These are phyloP conservation scores for Plotosus lineatus DNA, from an alignment of 2,113 vertebrate species.

Conservation along the genomic window DNA sequence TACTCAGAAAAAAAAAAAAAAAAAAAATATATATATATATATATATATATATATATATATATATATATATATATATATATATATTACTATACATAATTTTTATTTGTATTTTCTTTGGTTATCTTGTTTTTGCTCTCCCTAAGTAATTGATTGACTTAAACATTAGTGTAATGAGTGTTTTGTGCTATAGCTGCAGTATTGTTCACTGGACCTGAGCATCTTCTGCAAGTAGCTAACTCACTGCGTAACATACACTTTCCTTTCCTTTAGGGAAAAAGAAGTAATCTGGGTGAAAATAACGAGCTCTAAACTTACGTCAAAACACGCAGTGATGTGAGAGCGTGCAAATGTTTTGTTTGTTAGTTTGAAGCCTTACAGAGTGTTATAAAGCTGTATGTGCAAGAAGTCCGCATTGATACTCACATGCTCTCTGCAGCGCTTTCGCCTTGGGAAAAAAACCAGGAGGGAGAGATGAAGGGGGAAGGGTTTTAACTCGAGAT, in stretches of 20 bases:
- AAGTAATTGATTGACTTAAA: neutral
- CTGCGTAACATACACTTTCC: neutral
- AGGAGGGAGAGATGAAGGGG: constrained; percentile 45
- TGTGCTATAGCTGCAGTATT: neutral
- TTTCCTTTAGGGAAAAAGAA: neutral
- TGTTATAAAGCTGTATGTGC: too few species aligned
- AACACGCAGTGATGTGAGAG: neutral
- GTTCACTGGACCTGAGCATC: neutral
- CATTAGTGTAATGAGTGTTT: neutral
- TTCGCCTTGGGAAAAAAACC: constrained; percentile 60
- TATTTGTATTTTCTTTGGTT: too few species aligned
- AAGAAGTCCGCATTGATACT: constrained; percentile 69
- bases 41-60: neutral
- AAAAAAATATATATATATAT: neutral
- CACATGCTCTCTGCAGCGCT: constrained; percentile 74
- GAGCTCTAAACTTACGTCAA: constrained; percentile 1
- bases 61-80: too few species aligned
- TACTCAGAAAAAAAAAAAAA: too few species aligned
- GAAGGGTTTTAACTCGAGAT: constrained; percentile 55
- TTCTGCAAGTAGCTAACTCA: constrained; percentile 11
- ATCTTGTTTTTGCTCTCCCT: neutral
- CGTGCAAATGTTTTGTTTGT: too few species aligned
- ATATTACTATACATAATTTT: too few species aligned
- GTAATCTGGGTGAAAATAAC: neutral
- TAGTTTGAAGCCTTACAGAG: too few species aligned